Conservation (phyloP, 2,113 vertebrate genomes). For the Thymallus thymallus region DNA sequence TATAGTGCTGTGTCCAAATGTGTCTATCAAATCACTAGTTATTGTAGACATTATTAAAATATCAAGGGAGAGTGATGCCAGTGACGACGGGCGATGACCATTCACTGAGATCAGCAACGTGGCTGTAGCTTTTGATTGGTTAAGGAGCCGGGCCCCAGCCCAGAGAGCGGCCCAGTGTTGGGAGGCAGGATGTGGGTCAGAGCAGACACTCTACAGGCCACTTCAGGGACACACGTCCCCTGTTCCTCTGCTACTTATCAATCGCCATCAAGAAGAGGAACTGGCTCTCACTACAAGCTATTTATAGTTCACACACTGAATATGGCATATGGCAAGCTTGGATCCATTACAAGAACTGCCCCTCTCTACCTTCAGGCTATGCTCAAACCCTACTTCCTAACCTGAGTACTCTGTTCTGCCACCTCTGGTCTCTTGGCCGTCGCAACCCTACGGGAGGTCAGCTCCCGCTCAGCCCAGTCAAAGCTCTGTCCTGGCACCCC, state of each 20-base stretch:
- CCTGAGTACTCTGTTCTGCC: too few species aligned
- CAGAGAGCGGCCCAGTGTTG: constrained; percentile 47
- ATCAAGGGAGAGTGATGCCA: too few species aligned
- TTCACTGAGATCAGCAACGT: constrained; percentile 26
- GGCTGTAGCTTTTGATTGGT: constrained; percentile 41
- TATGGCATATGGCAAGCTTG: constrained; percentile 1
- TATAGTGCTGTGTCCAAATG: background rate
- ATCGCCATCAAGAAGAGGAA: constrained; percentile 62
- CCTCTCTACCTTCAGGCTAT: too few species aligned
- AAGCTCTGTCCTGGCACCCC: too few species aligned
- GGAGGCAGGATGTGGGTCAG: constrained; percentile 62
- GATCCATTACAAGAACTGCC: too few species aligned
- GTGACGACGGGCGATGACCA: constrained; percentile 12
- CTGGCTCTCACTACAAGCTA: constrained; percentile 55
- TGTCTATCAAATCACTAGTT: background rate
- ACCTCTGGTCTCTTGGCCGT: too few species aligned
- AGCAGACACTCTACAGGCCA: constrained; percentile 48
- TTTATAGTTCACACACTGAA: constrained; percentile 61
- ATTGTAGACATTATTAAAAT: constrained; percentile 2
- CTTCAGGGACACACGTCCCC: constrained; percentile 62
- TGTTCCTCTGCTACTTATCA: constrained; percentile 46
- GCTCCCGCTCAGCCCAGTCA: too few species aligned
- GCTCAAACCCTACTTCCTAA: too few species aligned
- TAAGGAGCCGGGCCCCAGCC: constrained; percentile 21
- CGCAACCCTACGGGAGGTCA: too few species aligned